Evolutionary conservation across 2,113 vertebrate species (phyloP).

Genomic region (Ia io): DNA sequence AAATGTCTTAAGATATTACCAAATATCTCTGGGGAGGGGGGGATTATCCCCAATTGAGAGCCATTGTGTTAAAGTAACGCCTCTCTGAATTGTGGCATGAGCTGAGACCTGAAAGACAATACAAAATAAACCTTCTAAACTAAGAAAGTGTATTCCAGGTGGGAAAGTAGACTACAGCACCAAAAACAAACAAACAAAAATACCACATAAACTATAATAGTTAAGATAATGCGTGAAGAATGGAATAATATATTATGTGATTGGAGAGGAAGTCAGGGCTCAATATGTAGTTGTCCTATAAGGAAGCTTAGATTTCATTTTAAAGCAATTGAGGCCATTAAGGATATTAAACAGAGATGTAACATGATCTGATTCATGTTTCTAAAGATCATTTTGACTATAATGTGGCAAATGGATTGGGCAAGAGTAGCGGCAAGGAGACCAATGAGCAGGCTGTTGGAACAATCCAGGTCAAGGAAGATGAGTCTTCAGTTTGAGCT

Average conservation of each 20-base stretch:
- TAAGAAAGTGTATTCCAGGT: not conserved
- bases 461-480: not conserved
- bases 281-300: not conserved
- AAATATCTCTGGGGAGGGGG: not conserved
- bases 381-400: not conserved
- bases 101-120: not conserved
- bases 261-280: not conserved
- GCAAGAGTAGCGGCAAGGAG: not conserved
- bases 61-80: not conserved
- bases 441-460: not conserved
- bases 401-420: not conserved
- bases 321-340: not conserved
- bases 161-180: not conserved
- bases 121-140: constrained; percentile 7
- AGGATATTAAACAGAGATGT: constrained; percentile 20
- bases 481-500: not conserved
- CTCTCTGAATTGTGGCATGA: constrained; percentile 9
- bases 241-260: not conserved
- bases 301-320: constrained; percentile 41
- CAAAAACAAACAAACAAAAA: not conserved
- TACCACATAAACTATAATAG: not conserved
- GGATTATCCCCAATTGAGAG: not conserved
- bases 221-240: not conserved
- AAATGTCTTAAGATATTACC: not conserved
- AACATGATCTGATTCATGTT: not conserved